Conservation (phyloP, 2,797 vertebrate species). For the Xenentodon cancila region DNA sequence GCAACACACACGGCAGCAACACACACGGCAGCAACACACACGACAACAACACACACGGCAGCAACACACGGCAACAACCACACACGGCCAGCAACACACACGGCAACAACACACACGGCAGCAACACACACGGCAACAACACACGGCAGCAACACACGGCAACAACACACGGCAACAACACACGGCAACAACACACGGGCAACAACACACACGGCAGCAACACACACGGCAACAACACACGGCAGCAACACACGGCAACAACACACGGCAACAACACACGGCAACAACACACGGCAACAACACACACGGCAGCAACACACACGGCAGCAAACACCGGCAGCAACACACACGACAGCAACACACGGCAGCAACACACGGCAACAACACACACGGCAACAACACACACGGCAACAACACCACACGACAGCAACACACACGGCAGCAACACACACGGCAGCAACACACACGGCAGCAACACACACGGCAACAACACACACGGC, state of each 20-base stretch:
- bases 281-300: too few relatives aligned
- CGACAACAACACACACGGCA: conserved; percentile 59
- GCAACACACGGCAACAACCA: too few relatives aligned
- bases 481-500: too few relatives aligned
- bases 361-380: conserved; percentile 70
- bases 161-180: conserved; percentile 65
- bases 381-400: not conserved
- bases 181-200: not conserved
- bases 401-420: too few relatives aligned
- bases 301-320: conserved; percentile 62
- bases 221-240: not conserved
- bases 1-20: not conserved
- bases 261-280: conserved; percentile 59
- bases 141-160: too few relatives aligned
- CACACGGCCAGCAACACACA: conserved; percentile 62
- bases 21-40: too few relatives aligned
- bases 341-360: not conserved
- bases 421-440: conserved; percentile 61
- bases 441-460: conserved; percentile 66
- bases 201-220: conserved; percentile 70
- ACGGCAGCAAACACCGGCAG: conserved; percentile 65
- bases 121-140: not conserved
- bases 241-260: too few relatives aligned
- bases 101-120: conserved; percentile 65
- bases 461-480: not conserved